Base-by-base conservation (phyloP, 2,797 vertebrate species). In the Tauraco hartlaubi region DNA sequence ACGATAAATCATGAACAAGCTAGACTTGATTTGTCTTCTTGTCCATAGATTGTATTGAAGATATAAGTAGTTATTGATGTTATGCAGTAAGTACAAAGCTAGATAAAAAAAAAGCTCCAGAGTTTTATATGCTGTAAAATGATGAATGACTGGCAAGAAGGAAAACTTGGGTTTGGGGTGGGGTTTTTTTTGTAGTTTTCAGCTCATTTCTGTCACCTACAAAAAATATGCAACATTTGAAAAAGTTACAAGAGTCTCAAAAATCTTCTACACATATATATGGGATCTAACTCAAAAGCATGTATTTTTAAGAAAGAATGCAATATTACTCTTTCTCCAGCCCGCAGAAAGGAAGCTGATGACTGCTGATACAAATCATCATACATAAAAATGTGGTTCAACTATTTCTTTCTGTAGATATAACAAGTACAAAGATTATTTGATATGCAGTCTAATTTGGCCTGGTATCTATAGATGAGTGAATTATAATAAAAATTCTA, bases 401-500 rank as follows among this genome's bases (percentile, higher is more conserved):
- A 58, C 64, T 88, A 18, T 69, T 92, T 92, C 39, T 85, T 83
- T 73, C 90, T 79, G 39, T 76, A 76, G 64, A 51, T 71, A 67
- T 31, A 89, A 37, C 11, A 71, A 69, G 67, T 43, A 83, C 20
- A 88, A 77, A 71, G 29, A 88, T 74, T 64, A 85, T 67, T 51
- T 83, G 69, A 92, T 44, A 83, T 35, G 58, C 43, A 89, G 67
- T 91, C 73, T 94, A 63, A 68, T 84, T 85, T 94, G 69, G 62
- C 31, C 79, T 85, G 44, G 73, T 92, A 95, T 93, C 92, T 78
- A 86, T 78, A 96, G 77, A 95, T 79, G 85, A 96, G 76, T 73
- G 84, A 95, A 96, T 94, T 92, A 94, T 33, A 93, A 91, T 79
- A 91, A 79, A 91, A 93, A 75, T 61, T 90, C 75, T 74, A 86